Percentiles rank a stretch among this genome's conserved stretches.
These are phyloP conservation scores for Illadopsis cleaveri DNA, from an alignment of 2,113 vertebrate species.

Conservation along the genomic window DNA sequence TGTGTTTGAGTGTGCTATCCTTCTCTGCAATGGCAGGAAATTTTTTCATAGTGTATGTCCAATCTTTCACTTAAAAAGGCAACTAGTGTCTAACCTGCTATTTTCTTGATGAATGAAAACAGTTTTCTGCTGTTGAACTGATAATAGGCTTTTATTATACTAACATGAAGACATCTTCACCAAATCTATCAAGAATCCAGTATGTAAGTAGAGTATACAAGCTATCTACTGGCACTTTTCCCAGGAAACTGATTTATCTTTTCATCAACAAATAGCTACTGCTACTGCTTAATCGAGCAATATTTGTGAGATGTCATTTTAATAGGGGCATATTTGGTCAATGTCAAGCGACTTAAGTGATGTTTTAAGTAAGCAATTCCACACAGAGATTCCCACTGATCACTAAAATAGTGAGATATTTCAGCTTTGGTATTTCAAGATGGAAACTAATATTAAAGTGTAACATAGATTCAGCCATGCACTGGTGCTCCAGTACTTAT, in stretches of 20 bases:
- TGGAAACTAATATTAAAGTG: not conserved
- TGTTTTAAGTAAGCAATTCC: slow-evolving; percentile 40
- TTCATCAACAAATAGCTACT: slow-evolving; percentile 64
- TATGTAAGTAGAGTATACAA: slow-evolving; percentile 46
- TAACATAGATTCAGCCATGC: not conserved
- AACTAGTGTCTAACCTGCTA: slow-evolving; percentile 57
- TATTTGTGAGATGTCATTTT: slow-evolving; percentile 64
- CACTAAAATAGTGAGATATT: not conserved
- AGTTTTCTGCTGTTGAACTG: slow-evolving; percentile 70
- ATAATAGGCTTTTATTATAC: slow-evolving; percentile 72
- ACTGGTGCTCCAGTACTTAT: not conserved
- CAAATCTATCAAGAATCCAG: slow-evolving; percentile 70
- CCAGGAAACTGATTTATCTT: slow-evolving; percentile 71
- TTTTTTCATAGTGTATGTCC: slow-evolving; percentile 51
- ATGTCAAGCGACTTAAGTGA: slow-evolving; percentile 54
- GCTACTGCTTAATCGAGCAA: slow-evolving; percentile 47
- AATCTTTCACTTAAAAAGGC: slow-evolving; percentile 67
- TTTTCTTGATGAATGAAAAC: slow-evolving; percentile 69
- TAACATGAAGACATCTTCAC: slow-evolving; percentile 66
- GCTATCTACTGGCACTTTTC: slow-evolving; percentile 70
- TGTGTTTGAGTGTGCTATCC: slow-evolving; percentile 28
- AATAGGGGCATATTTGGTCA: slow-evolving; percentile 42
- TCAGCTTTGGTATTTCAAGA: not conserved
- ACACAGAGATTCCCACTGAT: not conserved
- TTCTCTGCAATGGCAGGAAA: slow-evolving; percentile 47